Evolutionary conservation across 2,113 vertebrate species (phyloP).

Genomic region (Megaleporinus macrocephalus): DNA sequence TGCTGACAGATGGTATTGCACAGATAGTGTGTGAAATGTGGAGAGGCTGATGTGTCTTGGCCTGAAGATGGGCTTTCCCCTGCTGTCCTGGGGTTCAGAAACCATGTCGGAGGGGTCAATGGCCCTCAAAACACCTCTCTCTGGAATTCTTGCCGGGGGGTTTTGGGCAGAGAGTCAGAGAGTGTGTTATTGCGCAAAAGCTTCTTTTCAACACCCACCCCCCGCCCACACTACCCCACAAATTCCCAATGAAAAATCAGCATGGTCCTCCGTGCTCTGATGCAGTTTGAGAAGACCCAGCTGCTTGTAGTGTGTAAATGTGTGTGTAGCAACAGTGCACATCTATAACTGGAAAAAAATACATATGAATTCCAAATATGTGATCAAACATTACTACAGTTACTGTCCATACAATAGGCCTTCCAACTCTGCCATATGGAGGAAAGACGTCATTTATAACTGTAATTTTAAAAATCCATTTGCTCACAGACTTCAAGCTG

Average conservation of each 20-base stretch:
- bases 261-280: slow-evolving; percentile 7
- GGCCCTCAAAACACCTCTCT: slow-evolving; percentile 45
- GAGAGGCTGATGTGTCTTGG: slow-evolving; percentile 28
- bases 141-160: slow-evolving; percentile 39
- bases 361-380: background rate
- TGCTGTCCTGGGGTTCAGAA: slow-evolving; percentile 33
- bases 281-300: slow-evolving; percentile 22
- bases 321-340: slow-evolving; percentile 32
- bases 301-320: slow-evolving; percentile 3
- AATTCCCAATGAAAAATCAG: background rate
- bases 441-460: slow-evolving; percentile 15
- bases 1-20: slow-evolving; percentile 33
- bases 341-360: slow-evolving; percentile 63
- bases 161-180: slow-evolving; percentile 7
- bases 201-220: background rate
- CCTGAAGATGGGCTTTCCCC: slow-evolving; percentile 3
- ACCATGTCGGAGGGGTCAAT: slow-evolving; percentile 40
- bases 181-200: slow-evolving; percentile 4
- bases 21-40: slow-evolving; percentile 43
- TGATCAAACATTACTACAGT: background rate
- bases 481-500: slow-evolving; percentile 11
- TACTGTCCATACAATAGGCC: slow-evolving; percentile 7
- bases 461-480: slow-evolving; percentile 22
- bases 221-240: too few species aligned
- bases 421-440: background rate